Percentiles rank a stretch among this genome's conserved stretches.
phyloP scores from a whole-genome alignment of 2,888 invertebrate genomes.

The Papilio demoleus region DNA sequence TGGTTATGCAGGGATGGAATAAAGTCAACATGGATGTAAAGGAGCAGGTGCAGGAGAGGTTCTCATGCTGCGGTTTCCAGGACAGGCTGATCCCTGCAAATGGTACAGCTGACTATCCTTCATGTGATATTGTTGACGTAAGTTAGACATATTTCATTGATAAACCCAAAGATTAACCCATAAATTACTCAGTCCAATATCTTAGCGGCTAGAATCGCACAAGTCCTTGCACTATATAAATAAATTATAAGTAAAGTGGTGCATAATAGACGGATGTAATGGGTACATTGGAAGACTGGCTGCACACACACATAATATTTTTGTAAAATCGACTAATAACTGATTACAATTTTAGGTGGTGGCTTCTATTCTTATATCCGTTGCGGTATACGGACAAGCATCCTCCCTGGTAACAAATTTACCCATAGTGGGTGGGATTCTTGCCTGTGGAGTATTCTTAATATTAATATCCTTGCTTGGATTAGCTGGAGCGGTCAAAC shows the following conservation, averaged over 20 bases:
- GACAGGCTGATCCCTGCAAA: conserved; percentile 60
- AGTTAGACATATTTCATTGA: conserved; percentile 49
- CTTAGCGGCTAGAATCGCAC: too few relatives aligned
- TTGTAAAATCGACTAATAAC: too few relatives aligned
- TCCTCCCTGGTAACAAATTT: conserved; percentile 94
- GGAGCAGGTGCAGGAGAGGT: conserved; percentile 89
- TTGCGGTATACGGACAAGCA: conserved; percentile 95
- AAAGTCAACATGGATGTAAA: conserved; percentile 86
- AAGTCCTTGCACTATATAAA: too few relatives aligned
- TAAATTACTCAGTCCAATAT: too few relatives aligned
- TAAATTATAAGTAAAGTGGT: too few relatives aligned
- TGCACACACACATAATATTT: too few relatives aligned
- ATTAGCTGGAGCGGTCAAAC: conserved; percentile 94
- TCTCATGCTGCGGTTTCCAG: conserved; percentile 93
- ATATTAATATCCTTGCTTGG: conserved; percentile 95
- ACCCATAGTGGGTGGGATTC: conserved; percentile 95
- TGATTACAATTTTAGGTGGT: conserved; percentile 88
- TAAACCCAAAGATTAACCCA: too few relatives aligned
- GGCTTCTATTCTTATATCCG: conserved; percentile 94
- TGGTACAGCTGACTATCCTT: conserved; percentile 77
- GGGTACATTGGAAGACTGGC: too few relatives aligned
- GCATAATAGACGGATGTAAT: too few relatives aligned
- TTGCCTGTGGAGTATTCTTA: conserved; percentile 97
- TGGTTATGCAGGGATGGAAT: conserved; percentile 88
- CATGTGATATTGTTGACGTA: conserved; percentile 85